Evolutionary conservation across 2,113 vertebrate species (phyloP), one percentile per base, ranked within the genome.

Genomic region (Atrichornis clamosus): DNA sequence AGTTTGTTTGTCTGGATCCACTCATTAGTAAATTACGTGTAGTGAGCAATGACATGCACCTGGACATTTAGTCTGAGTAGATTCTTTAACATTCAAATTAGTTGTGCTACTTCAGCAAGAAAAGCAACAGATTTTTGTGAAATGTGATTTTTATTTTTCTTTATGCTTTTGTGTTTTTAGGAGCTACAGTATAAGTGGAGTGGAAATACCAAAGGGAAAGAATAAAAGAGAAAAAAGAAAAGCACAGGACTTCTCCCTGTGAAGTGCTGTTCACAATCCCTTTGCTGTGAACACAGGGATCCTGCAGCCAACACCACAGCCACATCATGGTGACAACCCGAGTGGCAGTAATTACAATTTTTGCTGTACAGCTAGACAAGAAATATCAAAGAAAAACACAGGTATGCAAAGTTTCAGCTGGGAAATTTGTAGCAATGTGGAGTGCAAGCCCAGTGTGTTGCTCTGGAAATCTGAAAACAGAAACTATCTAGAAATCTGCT

Each of bases 1-100:
- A 44, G 58, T 94, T 83, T 96, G 90, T 88, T 95, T 92, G 95
- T 92, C 83, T 94, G 88, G 90, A 96, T 96, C 73, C 76, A 84
- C 77, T 95, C 92, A 81, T 94, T 84, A 96, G 88, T 89, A 89
- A 92, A 90, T 87, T 74, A 92, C 1, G 2, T 37, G 49, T 49
- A 89, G 80, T 58, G 90, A 96, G 88, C 83, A 90, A 77, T 37
- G 86, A 72, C 15, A 7, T 24, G 60, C 73, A 94, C 88, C 90
- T 95, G 93, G 88, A 92, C 86, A 58, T 87, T 92, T 62, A 74
- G 83, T 76, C 67, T 74, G 63, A n/a, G 52, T 7, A 84, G 50
- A 77, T 63, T 63, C 73, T 72, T 81, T 72, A 87, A 17, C 69
- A 92, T 83, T 88, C 80, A 86, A 82, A 94, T 72, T 17, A 12